Evolutionary conservation across 2,797 vertebrate species (phyloP).

Genomic region (Leptoclinus maculatus): DNA sequence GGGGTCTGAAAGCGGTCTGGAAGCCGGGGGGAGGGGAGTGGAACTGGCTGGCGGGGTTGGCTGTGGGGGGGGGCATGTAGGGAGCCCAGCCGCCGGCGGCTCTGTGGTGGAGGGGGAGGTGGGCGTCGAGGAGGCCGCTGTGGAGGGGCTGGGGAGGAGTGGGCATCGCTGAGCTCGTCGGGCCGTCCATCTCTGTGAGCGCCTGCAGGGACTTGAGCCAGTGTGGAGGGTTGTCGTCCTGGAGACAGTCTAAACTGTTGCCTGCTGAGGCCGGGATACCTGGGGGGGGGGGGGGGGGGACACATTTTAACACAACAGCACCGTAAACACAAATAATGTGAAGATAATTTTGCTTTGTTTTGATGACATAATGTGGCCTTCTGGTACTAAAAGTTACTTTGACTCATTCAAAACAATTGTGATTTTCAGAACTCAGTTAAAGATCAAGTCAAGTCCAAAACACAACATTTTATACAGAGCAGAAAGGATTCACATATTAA

Average conservation of each 20-base stretch:
- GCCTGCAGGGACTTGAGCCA: constrained; percentile 99
- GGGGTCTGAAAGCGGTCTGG: constrained; percentile 99
- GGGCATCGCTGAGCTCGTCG: constrained; percentile 85
- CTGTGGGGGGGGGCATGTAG: constrained; percentile 89
- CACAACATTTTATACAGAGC: too few species aligned
- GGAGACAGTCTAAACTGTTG: constrained; percentile 98
- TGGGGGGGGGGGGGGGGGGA: constrained; percentile 57
- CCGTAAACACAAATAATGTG: background rate
- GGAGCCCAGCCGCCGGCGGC: constrained; percentile 94
- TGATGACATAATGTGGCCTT: background rate
- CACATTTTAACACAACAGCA: background rate
- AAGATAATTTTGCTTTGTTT: background rate
- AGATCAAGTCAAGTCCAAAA: background rate
- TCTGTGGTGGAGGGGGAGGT: constrained; percentile 97
- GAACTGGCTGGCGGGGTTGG: constrained; percentile 92
- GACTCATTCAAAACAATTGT: background rate
- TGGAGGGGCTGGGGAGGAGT: constrained; percentile 86
- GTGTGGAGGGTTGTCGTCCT: constrained; percentile 99
- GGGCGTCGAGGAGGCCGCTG: constrained; percentile 84
- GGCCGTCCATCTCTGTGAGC: constrained; percentile 98
- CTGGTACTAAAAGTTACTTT: background rate
- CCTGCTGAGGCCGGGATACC: constrained; percentile 95
- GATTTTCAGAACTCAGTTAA: background rate
- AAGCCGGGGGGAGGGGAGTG: constrained; percentile 98
- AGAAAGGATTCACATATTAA: background rate